A percentile compares a stretch with the other conserved stretches of the same genome.
Evolutionary conservation across 2,797 vertebrate species (phyloP).

Genomic region (Triplophysa yarkandensis): DNA sequence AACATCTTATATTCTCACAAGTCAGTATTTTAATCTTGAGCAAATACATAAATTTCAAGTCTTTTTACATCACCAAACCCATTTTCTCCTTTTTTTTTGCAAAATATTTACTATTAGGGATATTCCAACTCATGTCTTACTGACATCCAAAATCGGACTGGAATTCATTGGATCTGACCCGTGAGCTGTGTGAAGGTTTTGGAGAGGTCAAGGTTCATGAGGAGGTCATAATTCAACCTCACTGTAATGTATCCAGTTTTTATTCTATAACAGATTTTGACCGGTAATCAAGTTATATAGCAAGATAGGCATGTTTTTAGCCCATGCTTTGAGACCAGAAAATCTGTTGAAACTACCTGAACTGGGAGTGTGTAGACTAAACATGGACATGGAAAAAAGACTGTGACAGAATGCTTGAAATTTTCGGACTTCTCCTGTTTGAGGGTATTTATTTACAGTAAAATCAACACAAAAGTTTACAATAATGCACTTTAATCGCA

Average conservation of each 20-base stretch:
- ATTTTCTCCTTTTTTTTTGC: constrained; percentile 13
- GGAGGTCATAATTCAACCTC: constrained; percentile 19
- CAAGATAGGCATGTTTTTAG: constrained; percentile 57
- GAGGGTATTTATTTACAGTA: background rate
- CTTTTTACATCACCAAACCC: no score
- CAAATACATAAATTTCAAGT: no score
- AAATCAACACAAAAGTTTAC: background rate
- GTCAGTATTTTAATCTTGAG: constrained; percentile 7
- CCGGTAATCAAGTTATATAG: background rate
- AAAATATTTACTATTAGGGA: constrained; percentile 36
- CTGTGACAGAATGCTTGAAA: constrained; percentile 19
- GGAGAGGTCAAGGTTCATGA: constrained; percentile 9
- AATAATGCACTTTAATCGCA: background rate
- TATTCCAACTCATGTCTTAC: constrained; percentile 12
- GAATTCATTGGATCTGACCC: constrained; percentile 5
- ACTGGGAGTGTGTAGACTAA: constrained; percentile 15
- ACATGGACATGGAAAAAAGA: constrained; percentile 15
- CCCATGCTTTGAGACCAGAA: constrained; percentile 46
- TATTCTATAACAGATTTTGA: background rate
- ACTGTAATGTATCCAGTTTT: background rate
- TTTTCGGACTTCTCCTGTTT: constrained; percentile 6
- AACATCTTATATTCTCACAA: constrained; percentile 3
- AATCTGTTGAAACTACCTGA: constrained; percentile 51
- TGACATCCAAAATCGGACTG: constrained; percentile 14
- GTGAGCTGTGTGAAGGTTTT: background rate